A percentile compares a stretch with the other conserved stretches of the same genome.
phyloP scores from a whole-genome alignment of 2,797 vertebrate species.

The Chelonia mydas region DNA sequence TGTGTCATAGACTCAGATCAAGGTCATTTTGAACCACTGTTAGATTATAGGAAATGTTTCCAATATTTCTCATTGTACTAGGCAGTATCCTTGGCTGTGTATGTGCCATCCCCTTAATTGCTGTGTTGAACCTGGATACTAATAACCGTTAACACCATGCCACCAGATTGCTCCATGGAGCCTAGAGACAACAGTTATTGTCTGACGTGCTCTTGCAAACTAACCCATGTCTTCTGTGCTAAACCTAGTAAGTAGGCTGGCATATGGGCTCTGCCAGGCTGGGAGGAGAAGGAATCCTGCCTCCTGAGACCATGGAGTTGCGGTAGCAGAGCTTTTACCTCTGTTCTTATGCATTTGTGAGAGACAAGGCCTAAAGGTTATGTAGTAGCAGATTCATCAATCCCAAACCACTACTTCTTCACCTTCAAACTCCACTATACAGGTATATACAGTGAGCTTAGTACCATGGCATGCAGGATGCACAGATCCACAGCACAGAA shows the following conservation, averaged over 20 bases:
- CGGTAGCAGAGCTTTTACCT: conserved; percentile 25
- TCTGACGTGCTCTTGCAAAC: not conserved
- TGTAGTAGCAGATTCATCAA: conserved; percentile 37
- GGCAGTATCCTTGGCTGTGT: not conserved
- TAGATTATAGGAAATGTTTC: conserved; percentile 28
- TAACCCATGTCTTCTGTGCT: not conserved
- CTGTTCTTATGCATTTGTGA: not conserved
- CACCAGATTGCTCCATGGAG: not conserved
- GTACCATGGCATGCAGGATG: not conserved
- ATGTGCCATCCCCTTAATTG: not conserved
- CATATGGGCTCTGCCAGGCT: not conserved
- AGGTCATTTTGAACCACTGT: conserved; percentile 30
- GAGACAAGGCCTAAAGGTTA: not conserved
- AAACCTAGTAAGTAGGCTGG: not conserved
- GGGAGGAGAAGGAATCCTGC: not conserved
- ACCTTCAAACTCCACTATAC: not conserved
- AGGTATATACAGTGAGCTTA: not conserved
- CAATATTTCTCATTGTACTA: conserved; percentile 17
- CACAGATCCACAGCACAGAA: not conserved
- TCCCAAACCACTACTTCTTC: conserved; percentile 27
- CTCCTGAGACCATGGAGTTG: conserved; percentile 2
- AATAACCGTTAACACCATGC: not conserved
- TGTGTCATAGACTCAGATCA: conserved; percentile 35
- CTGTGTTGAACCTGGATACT: not conserved
- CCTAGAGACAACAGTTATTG: not conserved